A percentile compares a stretch with the other conserved stretches of the same genome.
Evolutionary conservation across 2,797 vertebrate species (phyloP).

Genomic region (Pantherophis alleghaniensis): DNA sequence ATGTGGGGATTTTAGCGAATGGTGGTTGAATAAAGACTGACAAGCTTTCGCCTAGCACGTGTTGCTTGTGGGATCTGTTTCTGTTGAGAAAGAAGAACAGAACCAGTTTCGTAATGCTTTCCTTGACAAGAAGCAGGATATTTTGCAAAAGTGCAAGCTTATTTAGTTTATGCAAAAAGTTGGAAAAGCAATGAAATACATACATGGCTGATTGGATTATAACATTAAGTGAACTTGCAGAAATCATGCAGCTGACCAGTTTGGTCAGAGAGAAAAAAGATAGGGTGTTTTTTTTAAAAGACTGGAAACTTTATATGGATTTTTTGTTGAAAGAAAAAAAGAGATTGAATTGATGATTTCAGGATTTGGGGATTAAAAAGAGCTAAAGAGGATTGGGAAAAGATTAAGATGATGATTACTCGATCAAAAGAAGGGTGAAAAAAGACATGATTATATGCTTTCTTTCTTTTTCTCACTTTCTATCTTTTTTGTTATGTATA

Average conservation of each 20-base stretch:
- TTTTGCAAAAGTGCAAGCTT: not conserved
- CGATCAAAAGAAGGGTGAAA: not conserved
- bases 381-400: not conserved
- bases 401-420: not conserved
- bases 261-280: not conserved
- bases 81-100: not conserved
- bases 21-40: too few species aligned
- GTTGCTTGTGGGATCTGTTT: not conserved
- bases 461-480: not conserved
- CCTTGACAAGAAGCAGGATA: not conserved
- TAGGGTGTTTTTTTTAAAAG: not conserved
- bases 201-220: not conserved
- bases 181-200: not conserved
- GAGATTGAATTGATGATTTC: not conserved
- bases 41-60: too few species aligned
- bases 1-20: not conserved
- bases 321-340: not conserved
- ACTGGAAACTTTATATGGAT: not conserved
- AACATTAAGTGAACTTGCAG: not conserved
- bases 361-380: not conserved
- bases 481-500: not conserved
- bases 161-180: not conserved
- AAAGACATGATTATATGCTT: not conserved
- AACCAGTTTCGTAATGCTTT: not conserved
- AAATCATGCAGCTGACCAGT: not conserved